Evolutionary conservation across 2,888 invertebrate species (phyloP).

Genomic region (Sceliomorpha sp.): DNA sequence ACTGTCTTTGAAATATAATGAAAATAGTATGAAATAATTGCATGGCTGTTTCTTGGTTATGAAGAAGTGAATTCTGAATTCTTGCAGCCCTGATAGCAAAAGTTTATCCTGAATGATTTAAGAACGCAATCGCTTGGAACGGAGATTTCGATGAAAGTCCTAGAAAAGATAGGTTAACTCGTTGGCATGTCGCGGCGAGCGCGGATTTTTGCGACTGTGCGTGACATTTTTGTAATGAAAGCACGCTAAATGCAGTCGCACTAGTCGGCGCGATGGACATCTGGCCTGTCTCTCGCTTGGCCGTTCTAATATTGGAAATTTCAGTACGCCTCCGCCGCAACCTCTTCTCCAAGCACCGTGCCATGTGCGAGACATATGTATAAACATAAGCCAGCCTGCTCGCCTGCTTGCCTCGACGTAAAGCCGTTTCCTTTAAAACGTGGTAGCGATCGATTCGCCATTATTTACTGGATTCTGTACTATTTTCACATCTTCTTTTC

Average conservation of each 20-base stretch:
- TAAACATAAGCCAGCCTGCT: slow-evolving; percentile 72
- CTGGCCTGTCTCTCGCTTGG: slow-evolving; percentile 74
- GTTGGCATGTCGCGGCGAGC: no score
- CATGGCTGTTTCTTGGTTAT: no score
- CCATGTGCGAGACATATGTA: slow-evolving; percentile 79
- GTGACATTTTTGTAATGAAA: slow-evolving; percentile 80
- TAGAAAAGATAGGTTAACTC: no score
- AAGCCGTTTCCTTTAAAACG: slow-evolving; percentile 67
- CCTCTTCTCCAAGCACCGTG: slow-evolving; percentile 61
- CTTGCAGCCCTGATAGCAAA: no score
- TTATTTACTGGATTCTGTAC: slow-evolving; percentile 49
- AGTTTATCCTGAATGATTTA: no score
- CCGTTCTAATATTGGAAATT: slow-evolving; percentile 80
- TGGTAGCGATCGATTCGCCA: slow-evolving; percentile 65
- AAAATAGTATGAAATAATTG: no score
- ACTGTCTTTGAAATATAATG: no score
- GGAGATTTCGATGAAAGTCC: no score
- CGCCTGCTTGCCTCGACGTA: slow-evolving; percentile 60
- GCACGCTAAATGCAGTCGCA: slow-evolving; percentile 70
- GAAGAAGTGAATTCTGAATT: no score
- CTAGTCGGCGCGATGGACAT: slow-evolving; percentile 56
- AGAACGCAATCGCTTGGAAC: no score
- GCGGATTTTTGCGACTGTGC: slow-evolving; percentile 67
- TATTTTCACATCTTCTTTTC: slow-evolving; percentile 40
- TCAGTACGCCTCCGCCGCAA: slow-evolving; percentile 69